Percentiles rank a stretch among this genome's conserved stretches.
phyloP scores from a whole-genome alignment of 2,113 vertebrate species.

The Laticauda colubrina region DNA sequence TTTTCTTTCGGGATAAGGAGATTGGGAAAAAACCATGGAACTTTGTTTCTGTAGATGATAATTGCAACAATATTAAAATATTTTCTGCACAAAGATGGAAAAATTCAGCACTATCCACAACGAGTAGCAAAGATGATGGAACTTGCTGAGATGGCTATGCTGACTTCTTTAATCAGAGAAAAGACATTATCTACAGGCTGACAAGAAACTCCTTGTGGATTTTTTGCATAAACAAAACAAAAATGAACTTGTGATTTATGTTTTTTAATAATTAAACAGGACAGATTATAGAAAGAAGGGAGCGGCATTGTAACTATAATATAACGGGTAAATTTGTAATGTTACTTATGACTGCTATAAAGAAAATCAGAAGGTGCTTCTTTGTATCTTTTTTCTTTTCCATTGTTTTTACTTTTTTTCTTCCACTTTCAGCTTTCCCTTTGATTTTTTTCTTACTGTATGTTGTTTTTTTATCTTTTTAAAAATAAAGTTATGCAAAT shows the following conservation, averaged over 20 bases:
- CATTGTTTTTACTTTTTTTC: not conserved
- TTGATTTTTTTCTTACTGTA: not conserved
- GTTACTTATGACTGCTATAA: not conserved
- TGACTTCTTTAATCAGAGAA: not conserved
- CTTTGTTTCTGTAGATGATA: not conserved
- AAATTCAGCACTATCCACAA: not conserved
- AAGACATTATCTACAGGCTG: not conserved
- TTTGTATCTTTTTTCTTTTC: not conserved
- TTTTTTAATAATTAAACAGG: not conserved
- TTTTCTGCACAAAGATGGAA: not conserved
- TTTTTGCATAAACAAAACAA: not conserved
- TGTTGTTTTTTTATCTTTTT: not conserved
- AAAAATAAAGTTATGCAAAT: not conserved
- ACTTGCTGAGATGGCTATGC: not conserved
- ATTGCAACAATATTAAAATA: not conserved
- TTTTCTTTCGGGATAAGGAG: not conserved
- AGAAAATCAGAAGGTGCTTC: not conserved
- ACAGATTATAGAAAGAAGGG: not conserved
- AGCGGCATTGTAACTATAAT: not conserved
- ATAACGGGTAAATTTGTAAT: not conserved
- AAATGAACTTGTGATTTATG: not conserved
- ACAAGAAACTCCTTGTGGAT: not conserved
- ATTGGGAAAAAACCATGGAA: not conserved
- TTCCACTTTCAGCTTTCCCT: not conserved
- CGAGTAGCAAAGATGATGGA: not conserved